These are phyloP conservation scores for Carposina sasakii DNA, from an alignment of 1,140 invertebrate species.

Conservation along the genomic window DNA sequence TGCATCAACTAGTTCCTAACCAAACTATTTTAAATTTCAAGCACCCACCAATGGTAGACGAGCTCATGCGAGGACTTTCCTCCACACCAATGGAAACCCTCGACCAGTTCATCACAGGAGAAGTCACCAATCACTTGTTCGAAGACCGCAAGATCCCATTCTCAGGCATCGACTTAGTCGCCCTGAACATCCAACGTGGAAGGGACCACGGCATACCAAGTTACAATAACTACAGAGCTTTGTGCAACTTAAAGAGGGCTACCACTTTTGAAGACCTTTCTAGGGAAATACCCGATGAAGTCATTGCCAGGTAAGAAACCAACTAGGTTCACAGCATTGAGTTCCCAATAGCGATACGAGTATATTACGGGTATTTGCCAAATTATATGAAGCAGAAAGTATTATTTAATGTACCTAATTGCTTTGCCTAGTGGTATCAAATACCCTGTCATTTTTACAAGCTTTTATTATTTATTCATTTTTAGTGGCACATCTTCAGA, in stretches of 20 bases:
- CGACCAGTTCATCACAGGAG: slow-evolving; percentile 95
- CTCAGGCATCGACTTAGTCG: slow-evolving; percentile 88
- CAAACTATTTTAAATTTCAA: slow-evolving; percentile 24
- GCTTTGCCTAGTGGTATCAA: no score
- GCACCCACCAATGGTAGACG: slow-evolving; percentile 86
- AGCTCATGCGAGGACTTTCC: slow-evolving; percentile 89
- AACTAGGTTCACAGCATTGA: no score
- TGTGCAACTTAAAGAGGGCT: slow-evolving; percentile 88
- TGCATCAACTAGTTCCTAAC: no score
- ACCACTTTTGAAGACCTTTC: slow-evolving; percentile 85
- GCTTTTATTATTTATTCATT: no score
- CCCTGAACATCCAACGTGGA: slow-evolving; percentile 87
- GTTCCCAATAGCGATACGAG: no score
- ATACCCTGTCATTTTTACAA: no score
- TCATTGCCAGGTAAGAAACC: slow-evolving; percentile 80
- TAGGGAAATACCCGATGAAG: slow-evolving; percentile 87
- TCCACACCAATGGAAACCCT: slow-evolving; percentile 93
- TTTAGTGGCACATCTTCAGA: no score
- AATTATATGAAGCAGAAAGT: no score
- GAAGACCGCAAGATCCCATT: slow-evolving; percentile 89
- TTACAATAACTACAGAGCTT: slow-evolving; percentile 89
- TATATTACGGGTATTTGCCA: no score
- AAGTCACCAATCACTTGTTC: slow-evolving; percentile 95
- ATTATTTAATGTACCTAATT: no score
- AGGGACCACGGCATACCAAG: slow-evolving; percentile 89